Percentiles rank a stretch among this genome's conserved stretches.
These are phyloP conservation scores for Paedocypris sp. DNA, from an alignment of 2,113 vertebrate genomes.

Conservation along the genomic window DNA sequence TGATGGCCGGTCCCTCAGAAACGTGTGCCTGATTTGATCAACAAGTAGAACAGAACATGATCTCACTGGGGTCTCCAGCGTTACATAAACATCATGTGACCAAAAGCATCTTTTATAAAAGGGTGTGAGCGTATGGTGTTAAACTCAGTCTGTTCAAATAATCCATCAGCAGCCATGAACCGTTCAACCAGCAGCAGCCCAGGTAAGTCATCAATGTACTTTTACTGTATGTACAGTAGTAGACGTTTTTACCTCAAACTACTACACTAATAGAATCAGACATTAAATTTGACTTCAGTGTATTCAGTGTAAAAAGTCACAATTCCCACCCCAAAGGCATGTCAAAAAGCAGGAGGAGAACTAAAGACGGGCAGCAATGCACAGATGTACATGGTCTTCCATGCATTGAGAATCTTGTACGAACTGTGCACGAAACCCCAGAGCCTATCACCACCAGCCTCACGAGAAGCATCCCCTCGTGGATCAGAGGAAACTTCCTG, in stretches of 20 bases:
- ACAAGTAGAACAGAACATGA: neutral
- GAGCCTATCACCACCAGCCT: conserved; percentile 53
- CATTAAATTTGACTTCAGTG: neutral
- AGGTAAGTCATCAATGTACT: conserved; percentile 5
- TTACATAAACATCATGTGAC: conserved; percentile 13
- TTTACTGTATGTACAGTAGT: too few species aligned
- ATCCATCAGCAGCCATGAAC: neutral
- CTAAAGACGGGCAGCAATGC: conserved; percentile 34
- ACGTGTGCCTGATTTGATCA: too few species aligned
- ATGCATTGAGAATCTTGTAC: conserved; percentile 63
- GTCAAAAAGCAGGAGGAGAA: conserved; percentile 27
- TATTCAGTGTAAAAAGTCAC: neutral
- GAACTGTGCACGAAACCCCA: conserved; percentile 63
- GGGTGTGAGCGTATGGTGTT: too few species aligned
- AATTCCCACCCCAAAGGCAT: conserved; percentile 36
- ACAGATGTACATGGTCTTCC: conserved; percentile 51
- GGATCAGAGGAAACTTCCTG: conserved; percentile 74
- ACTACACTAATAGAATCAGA: too few species aligned
- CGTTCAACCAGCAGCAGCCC: neutral
- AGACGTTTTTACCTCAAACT: too few species aligned
- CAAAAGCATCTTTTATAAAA: neutral
- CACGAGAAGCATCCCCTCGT: conserved; percentile 65
- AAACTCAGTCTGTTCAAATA: too few species aligned
- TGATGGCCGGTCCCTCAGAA: too few species aligned
- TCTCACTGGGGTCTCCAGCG: neutral